phyloP scores from a whole-genome alignment of 2,797 vertebrate genomes.

The Neosilurus hyrtlii region DNA sequence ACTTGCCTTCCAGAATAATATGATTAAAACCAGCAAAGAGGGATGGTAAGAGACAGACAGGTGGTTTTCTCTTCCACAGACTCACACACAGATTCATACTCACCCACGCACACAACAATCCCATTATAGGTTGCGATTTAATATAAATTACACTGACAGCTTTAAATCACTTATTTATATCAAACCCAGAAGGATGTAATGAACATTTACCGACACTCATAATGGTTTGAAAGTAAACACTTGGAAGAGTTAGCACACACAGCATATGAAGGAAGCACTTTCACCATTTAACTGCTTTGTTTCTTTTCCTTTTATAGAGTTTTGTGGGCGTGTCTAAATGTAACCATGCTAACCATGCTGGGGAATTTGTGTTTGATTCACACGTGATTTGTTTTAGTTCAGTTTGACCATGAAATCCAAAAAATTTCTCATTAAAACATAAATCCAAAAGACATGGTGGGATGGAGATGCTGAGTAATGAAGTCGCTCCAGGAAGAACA shows the following conservation, averaged over 20 bases:
- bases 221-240: not conserved
- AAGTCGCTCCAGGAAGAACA: not conserved
- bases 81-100: not conserved
- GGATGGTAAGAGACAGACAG: not conserved
- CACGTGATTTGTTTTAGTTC: not conserved
- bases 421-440: not conserved
- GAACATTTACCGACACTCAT: not conserved
- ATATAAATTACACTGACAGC: not conserved
- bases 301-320: not conserved
- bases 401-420: not conserved
- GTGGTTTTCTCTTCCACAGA: not conserved
- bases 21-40: slow-evolving; percentile 32
- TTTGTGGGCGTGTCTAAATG: not conserved
- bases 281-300: not conserved
- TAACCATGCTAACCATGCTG: not conserved
- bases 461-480: not conserved
- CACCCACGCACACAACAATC: not conserved
- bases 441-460: not conserved
- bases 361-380: not conserved
- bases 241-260: not conserved
- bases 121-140: not conserved
- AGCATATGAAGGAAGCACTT: not conserved
- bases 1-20: slow-evolving; percentile 37
- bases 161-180: not conserved
- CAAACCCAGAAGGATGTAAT: not conserved